Percentiles rank a stretch among this genome's conserved stretches.
phyloP scores from a whole-genome alignment of 1,140 invertebrate species.

The Solen grandis region DNA sequence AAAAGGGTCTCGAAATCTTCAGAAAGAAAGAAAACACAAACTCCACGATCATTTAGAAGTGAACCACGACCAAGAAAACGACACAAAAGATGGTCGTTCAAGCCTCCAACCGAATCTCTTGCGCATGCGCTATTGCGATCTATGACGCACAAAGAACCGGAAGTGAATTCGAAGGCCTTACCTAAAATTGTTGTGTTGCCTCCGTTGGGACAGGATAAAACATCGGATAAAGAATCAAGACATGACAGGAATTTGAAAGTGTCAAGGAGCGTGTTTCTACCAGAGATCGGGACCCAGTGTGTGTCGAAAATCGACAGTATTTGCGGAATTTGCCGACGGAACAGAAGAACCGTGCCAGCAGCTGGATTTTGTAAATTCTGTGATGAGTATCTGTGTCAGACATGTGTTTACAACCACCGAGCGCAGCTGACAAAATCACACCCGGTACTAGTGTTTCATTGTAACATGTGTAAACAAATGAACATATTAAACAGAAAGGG shows the following conservation, averaged over 20 bases:
- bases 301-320: slow-evolving; percentile 6
- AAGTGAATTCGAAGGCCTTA: slow-evolving; percentile 4
- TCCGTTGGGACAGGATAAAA: neutral
- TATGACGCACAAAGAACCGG: slow-evolving; percentile 39
- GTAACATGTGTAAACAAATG: slow-evolving; percentile 44
- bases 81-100: neutral
- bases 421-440: slow-evolving; percentile 14
- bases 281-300: slow-evolving; percentile 11
- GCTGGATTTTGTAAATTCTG: slow-evolving; percentile 45
- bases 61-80: neutral
- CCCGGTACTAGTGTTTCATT: slow-evolving; percentile 44
- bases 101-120: slow-evolving; percentile 25
- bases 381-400: slow-evolving; percentile 34
- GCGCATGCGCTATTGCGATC: slow-evolving; percentile 31
- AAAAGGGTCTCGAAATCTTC: too few relatives aligned
- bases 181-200: slow-evolving; percentile 7
- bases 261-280: neutral
- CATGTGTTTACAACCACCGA: slow-evolving; percentile 18
- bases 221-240: neutral
- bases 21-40: neutral
- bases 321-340: slow-evolving; percentile 23
- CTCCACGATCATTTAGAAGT: slow-evolving; percentile 6
- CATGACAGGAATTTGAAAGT: neutral
- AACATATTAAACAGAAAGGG: slow-evolving; percentile 38
- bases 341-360: neutral